Evolutionary conservation across 2,113 vertebrate species (phyloP).

Genomic region (Coryphaenoides rupestris): DNA sequence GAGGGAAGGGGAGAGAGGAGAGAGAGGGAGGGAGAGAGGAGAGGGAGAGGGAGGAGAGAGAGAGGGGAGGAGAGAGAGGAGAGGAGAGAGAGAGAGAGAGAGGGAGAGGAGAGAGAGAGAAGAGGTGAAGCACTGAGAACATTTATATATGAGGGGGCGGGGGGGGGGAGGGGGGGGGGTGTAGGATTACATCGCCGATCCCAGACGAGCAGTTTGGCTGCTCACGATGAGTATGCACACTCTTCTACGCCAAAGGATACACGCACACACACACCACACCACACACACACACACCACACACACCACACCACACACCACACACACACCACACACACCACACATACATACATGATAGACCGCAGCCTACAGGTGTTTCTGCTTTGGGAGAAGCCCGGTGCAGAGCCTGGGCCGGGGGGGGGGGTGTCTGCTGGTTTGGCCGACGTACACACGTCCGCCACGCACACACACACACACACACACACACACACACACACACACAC

Average conservation of each 20-base stretch:
- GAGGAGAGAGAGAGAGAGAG: slow-evolving; percentile 4
- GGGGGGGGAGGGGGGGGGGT: slow-evolving; percentile 10
- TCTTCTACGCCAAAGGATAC: slow-evolving; percentile 4
- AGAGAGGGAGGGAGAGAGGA: too few species aligned
- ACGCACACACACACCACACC: slow-evolving; percentile 10
- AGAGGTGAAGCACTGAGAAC: not conserved
- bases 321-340: not conserved
- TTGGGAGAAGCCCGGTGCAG: slow-evolving; percentile 25
- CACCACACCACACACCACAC: slow-evolving; percentile 9
- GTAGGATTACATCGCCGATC: slow-evolving; percentile 44
- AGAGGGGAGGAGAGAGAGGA: slow-evolving; percentile 33
- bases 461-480: too few species aligned
- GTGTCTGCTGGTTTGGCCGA: too few species aligned
- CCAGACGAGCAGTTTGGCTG: slow-evolving; percentile 35
- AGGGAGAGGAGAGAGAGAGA: slow-evolving; percentile 35
- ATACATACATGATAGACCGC: slow-evolving; percentile 6
- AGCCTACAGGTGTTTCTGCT: slow-evolving; percentile 54
- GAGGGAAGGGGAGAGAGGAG: too few species aligned
- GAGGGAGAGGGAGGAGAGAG: slow-evolving; percentile 51
- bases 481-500: too few species aligned
- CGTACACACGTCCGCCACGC: too few species aligned
- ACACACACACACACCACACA: slow-evolving; percentile 12
- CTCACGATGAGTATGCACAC: slow-evolving; percentile 22
- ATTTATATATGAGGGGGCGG: not conserved
- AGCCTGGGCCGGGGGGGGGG: slow-evolving; percentile 35